Evolutionary conservation across 1,140 invertebrate species (phyloP).

Genomic region (Copidosoma floridanum): DNA sequence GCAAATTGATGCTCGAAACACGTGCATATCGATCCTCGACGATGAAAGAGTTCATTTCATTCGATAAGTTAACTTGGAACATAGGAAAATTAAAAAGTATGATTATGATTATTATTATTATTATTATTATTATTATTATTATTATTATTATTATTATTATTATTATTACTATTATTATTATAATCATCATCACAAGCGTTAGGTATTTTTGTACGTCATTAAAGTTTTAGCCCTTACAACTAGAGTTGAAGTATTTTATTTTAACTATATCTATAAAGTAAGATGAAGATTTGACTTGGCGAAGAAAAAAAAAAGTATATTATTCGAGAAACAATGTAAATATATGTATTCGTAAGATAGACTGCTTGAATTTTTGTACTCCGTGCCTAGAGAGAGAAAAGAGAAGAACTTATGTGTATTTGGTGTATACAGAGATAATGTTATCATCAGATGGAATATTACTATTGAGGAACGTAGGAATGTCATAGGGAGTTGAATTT

Average conservation of each 20-base stretch:
- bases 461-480: no score
- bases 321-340: slow-evolving; percentile 22
- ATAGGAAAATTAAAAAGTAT: not conserved
- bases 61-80: no score
- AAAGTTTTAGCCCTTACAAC: slow-evolving; percentile 6
- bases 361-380: slow-evolving; percentile 22
- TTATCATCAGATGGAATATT: no score
- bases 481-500: no score
- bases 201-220: slow-evolving; percentile 1
- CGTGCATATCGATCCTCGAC: no score
- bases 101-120: no score
- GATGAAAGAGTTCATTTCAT: no score
- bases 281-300: slow-evolving; percentile 9
- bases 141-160: no score
- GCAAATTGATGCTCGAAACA: no score
- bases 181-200: no score
- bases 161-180: not conserved
- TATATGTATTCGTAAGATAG: slow-evolving; percentile 25
- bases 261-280: slow-evolving; percentile 16
- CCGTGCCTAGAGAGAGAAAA: slow-evolving; percentile 6
- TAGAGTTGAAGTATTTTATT: not conserved
- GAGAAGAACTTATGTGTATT: not conserved
- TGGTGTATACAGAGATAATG: not conserved
- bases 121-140: no score
- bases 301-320: slow-evolving; percentile 6